Evolutionary conservation across 2,113 vertebrate species (phyloP).

Genomic region (Eclectus roratus): DNA sequence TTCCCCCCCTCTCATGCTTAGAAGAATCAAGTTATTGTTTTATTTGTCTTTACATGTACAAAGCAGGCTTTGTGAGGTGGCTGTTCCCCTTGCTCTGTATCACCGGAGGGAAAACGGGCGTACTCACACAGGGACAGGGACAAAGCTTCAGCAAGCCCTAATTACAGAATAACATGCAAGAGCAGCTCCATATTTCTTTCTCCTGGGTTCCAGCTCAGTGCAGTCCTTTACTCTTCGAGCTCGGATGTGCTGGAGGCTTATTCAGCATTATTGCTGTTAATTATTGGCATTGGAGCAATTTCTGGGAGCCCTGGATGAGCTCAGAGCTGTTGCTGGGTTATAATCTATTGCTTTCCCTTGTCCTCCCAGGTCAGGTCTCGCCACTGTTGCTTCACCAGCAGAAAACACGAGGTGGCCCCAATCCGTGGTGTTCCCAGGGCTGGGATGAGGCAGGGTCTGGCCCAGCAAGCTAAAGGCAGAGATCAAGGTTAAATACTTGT

Average conservation of each 20-base stretch:
- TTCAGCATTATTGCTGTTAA: conserved; percentile 32
- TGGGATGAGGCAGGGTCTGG: background rate
- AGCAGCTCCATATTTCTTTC: background rate
- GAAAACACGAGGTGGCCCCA: fast-evolving
- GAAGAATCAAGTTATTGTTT: background rate
- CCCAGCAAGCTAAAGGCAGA: background rate
- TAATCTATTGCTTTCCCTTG: background rate
- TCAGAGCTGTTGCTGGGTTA: background rate
- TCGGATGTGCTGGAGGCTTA: background rate
- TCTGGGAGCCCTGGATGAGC: background rate
- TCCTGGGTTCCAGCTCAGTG: background rate
- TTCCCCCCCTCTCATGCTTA: background rate
- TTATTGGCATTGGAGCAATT: conserved; percentile 4
- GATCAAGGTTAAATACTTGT: background rate
- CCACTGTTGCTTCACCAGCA: fast-evolving
- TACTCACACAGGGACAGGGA: background rate
- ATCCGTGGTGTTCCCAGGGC: fast-evolving
- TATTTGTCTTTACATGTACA: background rate
- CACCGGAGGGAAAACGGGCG: background rate
- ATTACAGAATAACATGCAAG: background rate
- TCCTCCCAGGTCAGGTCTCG: background rate
- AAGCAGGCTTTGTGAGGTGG: background rate
- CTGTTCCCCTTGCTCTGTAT: background rate
- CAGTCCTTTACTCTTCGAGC: background rate
- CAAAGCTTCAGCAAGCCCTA: background rate